phyloP scores from a whole-genome alignment of 2,888 invertebrate genomes.

The Andricus quercusramuli region DNA sequence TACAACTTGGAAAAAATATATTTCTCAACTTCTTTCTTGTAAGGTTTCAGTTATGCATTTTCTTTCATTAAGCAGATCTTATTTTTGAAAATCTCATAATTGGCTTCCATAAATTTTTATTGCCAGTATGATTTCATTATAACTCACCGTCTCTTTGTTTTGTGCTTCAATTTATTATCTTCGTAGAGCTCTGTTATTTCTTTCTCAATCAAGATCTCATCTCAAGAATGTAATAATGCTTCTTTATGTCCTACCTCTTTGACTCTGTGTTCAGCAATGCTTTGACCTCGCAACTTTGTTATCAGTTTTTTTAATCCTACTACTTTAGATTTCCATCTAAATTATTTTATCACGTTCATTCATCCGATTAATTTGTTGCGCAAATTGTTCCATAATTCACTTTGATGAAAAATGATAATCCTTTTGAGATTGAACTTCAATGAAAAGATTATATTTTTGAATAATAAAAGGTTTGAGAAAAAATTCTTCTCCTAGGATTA shows the following conservation, averaged over 20 bases:
- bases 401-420: not conserved
- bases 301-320: not conserved
- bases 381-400: not conserved
- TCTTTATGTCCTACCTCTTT: not conserved
- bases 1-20: too few species aligned
- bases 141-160: not conserved
- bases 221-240: slow-evolving; percentile 34
- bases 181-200: not conserved
- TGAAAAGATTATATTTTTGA: not conserved
- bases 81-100: not conserved
- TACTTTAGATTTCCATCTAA: not conserved
- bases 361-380: not conserved
- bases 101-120: not conserved
- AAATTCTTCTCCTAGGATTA: not conserved
- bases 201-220: slow-evolving; percentile 10
- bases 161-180: not conserved
- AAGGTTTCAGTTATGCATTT: too few species aligned
- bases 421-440: not conserved
- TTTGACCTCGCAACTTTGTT: slow-evolving; percentile 15
- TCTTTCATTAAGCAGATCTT: too few species aligned
- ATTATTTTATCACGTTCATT: not conserved
- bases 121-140: not conserved
- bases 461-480: not conserved
- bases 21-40: too few species aligned
- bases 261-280: not conserved